phyloP scores from a whole-genome alignment of 2,113 vertebrate genomes.

The Empidonax alnorum region DNA sequence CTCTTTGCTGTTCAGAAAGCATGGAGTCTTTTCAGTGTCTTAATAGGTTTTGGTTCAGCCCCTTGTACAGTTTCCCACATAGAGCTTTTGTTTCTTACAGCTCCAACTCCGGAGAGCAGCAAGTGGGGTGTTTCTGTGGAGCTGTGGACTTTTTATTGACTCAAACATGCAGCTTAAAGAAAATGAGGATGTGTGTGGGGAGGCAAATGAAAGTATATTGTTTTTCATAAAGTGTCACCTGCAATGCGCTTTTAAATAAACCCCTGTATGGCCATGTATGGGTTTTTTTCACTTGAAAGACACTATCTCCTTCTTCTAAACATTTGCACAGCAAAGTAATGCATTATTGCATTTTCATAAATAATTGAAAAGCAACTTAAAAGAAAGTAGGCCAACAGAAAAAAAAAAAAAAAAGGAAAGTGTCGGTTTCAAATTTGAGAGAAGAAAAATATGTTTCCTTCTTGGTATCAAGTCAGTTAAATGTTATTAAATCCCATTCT shows the following conservation, averaged over 20 bases:
- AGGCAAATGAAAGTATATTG: not conserved
- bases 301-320: constrained; percentile 69
- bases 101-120: not conserved
- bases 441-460: constrained; percentile 65
- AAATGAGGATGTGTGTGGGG: not conserved
- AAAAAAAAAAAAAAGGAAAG: constrained; percentile 36
- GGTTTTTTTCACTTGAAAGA: constrained; percentile 52
- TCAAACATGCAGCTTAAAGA: not conserved
- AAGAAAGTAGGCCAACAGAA: constrained; percentile 74
- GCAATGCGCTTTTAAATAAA: not conserved
- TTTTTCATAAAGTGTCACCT: constrained; percentile 41
- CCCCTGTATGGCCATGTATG: not conserved
- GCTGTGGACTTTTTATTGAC: constrained; percentile 1
- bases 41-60: constrained; percentile 12
- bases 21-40: not conserved
- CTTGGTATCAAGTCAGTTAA: constrained; percentile 71
- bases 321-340: constrained; percentile 72
- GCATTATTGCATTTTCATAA: constrained; percentile 77
- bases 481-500: constrained; percentile 62
- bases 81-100: constrained; percentile 26
- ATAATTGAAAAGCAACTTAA: constrained; percentile 80
- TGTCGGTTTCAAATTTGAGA: constrained; percentile 61
- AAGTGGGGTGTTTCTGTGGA: constrained; percentile 21
- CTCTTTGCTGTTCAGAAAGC: not conserved
- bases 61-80: not conserved